Evolutionary conservation across 1,140 invertebrate genomes (phyloP), one percentile per base, ranked within the genome.

Genomic region (Anoplolepis gracilipes): DNA sequence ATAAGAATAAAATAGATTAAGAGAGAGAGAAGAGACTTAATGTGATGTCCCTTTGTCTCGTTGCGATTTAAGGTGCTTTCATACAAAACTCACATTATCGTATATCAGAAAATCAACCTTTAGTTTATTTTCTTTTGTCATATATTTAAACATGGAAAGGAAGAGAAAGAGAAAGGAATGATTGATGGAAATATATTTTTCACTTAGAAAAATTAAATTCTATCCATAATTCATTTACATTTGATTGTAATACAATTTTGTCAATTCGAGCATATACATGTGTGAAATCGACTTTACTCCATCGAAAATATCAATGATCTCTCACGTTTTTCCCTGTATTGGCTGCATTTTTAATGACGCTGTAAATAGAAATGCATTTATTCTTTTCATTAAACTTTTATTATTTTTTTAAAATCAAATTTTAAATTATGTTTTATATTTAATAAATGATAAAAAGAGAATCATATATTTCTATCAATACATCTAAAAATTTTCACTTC

Each of bases 261-360:
- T 42, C 19, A 19, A n/a, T 6, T n/a, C 1, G 19, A 7, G 28
- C 8, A 19, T 5, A 19, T n/a, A n/a, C n/a, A n/a, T 19, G 11
- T 28, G 13, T 75, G 33, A 62, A 70, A 82, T 4, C 16, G 16
- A 46, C 64, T 69, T 86, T 89, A 88, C 25, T 61, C 65, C 19
- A 28, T 25, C 11, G 59, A 82, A 88, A 57, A 76, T 88, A 88
- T 78, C 73, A 89, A 89, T 86, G 88, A 88, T 57, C 77, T 88
- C 39, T 10, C 57, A 36, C 61, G 55, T 49, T 36, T 22, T 57
- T 76, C 49, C 39, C 30, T 78, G 53, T 28, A 33, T 49, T 53
- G 11, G 11, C 55, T 53, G 10, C 11, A 28, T 22, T 85, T 65
- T 69, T 22, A 13, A 62, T 22, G 0, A 62, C 36, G 13, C 7